Evolutionary conservation across 2,797 vertebrate species (phyloP).

Genomic region (Xiphorhynchus erythropygius): DNA sequence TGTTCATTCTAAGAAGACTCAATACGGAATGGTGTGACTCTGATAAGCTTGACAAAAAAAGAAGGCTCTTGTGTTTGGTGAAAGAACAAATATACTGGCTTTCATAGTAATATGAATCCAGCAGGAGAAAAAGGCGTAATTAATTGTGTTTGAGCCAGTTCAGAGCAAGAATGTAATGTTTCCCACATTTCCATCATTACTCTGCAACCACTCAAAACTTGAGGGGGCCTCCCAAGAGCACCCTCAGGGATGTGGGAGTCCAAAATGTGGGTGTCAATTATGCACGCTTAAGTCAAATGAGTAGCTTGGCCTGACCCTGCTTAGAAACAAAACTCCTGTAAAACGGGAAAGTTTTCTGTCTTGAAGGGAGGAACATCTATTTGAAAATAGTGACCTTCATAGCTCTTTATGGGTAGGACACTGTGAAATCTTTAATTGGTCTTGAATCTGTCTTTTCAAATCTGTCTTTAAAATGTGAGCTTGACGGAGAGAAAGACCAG

Average conservation of each 20-base stretch:
- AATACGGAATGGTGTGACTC: background rate
- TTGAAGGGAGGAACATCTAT: background rate
- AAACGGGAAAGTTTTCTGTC: background rate
- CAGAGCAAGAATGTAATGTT: background rate
- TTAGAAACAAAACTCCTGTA: background rate
- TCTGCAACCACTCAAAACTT: background rate
- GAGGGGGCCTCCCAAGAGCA: background rate
- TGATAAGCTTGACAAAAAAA: conserved; percentile 39
- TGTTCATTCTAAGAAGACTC: background rate
- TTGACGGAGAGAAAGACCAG: background rate
- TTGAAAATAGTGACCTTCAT: background rate
- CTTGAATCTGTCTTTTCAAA: background rate
- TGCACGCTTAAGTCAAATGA: background rate
- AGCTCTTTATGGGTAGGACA: background rate
- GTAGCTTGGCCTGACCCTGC: background rate
- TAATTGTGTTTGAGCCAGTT: background rate
- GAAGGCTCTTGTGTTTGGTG: background rate
- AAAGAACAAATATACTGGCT: background rate
- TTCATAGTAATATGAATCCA: background rate
- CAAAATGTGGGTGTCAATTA: background rate
- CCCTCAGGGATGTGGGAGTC: background rate
- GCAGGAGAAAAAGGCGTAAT: background rate
- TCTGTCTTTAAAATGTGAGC: background rate
- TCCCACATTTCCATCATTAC: background rate
- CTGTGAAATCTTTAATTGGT: background rate